These are phyloP conservation scores for Poeciliopsis turrubarensis DNA, from an alignment of 2,113 vertebrate genomes.

Conservation along the genomic window DNA sequence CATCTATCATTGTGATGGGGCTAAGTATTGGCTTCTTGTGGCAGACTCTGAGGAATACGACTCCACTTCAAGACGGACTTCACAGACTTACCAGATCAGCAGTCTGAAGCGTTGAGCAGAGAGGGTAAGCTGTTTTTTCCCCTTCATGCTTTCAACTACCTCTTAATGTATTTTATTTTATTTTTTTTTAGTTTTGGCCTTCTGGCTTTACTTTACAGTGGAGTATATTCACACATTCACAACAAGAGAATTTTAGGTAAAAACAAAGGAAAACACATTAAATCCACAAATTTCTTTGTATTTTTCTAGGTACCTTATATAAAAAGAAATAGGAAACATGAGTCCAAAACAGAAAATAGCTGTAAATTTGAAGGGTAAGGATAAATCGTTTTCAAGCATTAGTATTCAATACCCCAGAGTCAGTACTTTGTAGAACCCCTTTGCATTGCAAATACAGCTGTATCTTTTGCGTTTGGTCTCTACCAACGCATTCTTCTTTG, in stretches of 20 bases:
- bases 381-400: too few relatives aligned
- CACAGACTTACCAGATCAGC: slow-evolving; percentile 73
- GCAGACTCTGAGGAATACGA: slow-evolving; percentile 79
- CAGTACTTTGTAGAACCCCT: too few relatives aligned
- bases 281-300: background rate
- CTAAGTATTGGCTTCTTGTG: slow-evolving; percentile 78
- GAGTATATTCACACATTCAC: background rate
- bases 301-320: background rate
- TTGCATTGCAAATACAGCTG: too few relatives aligned
- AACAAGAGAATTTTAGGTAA: background rate
- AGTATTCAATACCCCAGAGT: too few relatives aligned
- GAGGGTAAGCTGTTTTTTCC: slow-evolving; percentile 51
- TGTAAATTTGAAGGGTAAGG: too few relatives aligned
- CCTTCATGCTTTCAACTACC: slow-evolving; percentile 54
- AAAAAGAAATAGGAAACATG: too few relatives aligned
- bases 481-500: too few relatives aligned
- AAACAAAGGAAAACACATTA: background rate
- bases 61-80: slow-evolving; percentile 70
- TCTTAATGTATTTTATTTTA: slow-evolving; percentile 40
- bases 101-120: slow-evolving; percentile 59
- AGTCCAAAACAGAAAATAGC: background rate
- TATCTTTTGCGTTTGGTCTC: too few relatives aligned
- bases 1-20: slow-evolving; percentile 81
- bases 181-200: background rate
- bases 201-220: slow-evolving; percentile 3